Evolutionary conservation across 1,140 invertebrate species (phyloP).

Genomic region (Papilio helenus): DNA sequence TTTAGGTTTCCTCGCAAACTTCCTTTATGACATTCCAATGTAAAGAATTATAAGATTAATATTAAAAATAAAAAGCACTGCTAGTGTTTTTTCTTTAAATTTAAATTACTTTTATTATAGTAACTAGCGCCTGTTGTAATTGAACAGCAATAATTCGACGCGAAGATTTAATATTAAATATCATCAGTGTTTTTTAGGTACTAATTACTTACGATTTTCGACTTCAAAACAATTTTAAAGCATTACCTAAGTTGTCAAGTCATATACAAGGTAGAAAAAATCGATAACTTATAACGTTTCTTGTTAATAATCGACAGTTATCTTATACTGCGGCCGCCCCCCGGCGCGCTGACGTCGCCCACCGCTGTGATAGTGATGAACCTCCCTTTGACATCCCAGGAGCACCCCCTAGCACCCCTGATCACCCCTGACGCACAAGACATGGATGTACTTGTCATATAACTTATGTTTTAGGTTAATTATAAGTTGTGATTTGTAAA

Average conservation of each 20-base stretch:
- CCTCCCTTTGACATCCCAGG: neutral
- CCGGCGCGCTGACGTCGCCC: neutral
- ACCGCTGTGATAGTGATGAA: conserved; percentile 4
- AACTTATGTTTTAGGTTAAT: neutral
- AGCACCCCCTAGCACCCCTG: neutral
- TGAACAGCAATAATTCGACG: neutral
- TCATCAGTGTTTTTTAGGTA: neutral
- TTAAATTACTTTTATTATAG: neutral
- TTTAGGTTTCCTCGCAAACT: too few species aligned
- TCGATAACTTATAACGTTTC: neutral
- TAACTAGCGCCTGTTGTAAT: neutral
- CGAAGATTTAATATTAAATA: neutral
- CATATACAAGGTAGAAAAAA: neutral
- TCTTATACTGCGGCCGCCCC: neutral
- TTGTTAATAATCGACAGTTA: neutral
- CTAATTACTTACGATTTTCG: too few species aligned
- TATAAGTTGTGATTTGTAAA: too few species aligned
- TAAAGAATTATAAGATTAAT: too few species aligned
- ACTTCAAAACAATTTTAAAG: neutral
- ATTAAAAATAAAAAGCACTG: too few species aligned
- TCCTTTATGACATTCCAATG: neutral
- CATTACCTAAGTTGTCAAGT: too few species aligned
- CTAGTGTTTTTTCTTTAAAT: too few species aligned
- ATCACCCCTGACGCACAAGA: neutral
- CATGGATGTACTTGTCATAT: neutral